Evolutionary conservation across 2,113 vertebrate species (phyloP).

Genomic region (Periophthalmodon schlosseri): DNA sequence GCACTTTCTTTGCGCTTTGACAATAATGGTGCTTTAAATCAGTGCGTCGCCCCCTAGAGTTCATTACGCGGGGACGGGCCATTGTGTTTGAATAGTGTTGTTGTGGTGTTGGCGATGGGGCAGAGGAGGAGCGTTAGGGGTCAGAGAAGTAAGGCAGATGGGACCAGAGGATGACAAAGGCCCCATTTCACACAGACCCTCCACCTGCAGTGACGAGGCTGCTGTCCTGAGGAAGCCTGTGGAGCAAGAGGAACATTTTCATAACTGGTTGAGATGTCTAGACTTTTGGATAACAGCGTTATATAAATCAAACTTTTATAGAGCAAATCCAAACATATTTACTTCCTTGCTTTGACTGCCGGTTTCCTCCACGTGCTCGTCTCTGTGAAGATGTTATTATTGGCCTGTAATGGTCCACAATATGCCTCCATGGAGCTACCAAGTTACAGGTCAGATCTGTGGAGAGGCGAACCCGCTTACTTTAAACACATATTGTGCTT

Average conservation of each 20-base stretch:
- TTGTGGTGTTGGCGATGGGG: constrained; percentile 24
- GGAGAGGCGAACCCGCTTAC: too few relatives aligned
- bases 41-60: constrained; percentile 55
- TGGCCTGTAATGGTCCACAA: too few relatives aligned
- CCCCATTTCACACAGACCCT: constrained; percentile 65
- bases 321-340: too few relatives aligned
- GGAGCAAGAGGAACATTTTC: constrained; percentile 55
- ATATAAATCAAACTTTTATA: constrained; percentile 15
- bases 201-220: constrained; percentile 72
- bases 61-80: constrained; percentile 66
- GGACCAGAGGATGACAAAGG: constrained; percentile 56
- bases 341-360: too few relatives aligned
- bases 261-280: constrained; percentile 59
- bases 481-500: too few relatives aligned
- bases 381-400: too few relatives aligned
- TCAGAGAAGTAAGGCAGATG: constrained; percentile 64
- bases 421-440: too few relatives aligned
- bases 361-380: too few relatives aligned
- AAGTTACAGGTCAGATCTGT: too few relatives aligned
- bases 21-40: constrained; percentile 75
- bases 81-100: constrained; percentile 44
- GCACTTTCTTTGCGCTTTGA: constrained; percentile 46
- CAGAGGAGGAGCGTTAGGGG: not conserved
- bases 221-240: constrained; percentile 35
- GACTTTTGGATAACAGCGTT: constrained; percentile 32